Base-by-base conservation (phyloP, 2,113 vertebrate species). In the Peucedramus taeniatus region DNA sequence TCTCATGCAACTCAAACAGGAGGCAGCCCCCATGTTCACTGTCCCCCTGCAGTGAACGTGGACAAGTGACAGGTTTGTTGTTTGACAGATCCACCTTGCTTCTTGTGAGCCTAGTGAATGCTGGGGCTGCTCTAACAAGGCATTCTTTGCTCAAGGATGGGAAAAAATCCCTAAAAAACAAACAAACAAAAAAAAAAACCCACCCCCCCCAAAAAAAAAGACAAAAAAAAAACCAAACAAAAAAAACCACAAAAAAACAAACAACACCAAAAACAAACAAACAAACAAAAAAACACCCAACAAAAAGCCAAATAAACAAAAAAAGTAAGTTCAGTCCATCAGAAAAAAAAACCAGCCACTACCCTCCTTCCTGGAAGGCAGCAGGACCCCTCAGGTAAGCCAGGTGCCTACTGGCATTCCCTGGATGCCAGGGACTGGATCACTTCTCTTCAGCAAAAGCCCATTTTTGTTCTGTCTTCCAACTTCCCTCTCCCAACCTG, bases 231-330 rank as follows among this genome's bases (percentile, higher is more conserved):
- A n/a, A n/a, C n/a, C n/a, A 12, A 18, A 2, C 3, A 35, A 23
- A 12, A 31, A 6, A 9, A 35, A 7, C 4, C 7, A 15, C 13
- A 5, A 15, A 45, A 15, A 59, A 65, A 15, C 9, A 59, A n/a
- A n/a, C n/a, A n/a, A n/a, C n/a, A n/a, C n/a, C n/a, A n/a, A n/a
- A n/a, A n/a, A n/a, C n/a, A n/a, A n/a, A n/a, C n/a, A n/a, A n/a
- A n/a, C n/a, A 12, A 18, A 2, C 3, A 35, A 23, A 12, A 31
- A 6, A 9, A 35, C n/a, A 7, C 4, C 7, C n/a, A n/a, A 15
- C 13, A 5, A 15, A 45, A 15, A 59, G 45, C 11, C 9, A 59
- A 51, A 39, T 3, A 42, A 64, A 22, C 2, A 26, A 22, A 9
- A 28, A 1, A 40, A 57, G 10, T 19, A 49, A 76, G 13, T 2